Conservation (phyloP, 2,113 vertebrate species). For the Tachysurus vachellii region DNA sequence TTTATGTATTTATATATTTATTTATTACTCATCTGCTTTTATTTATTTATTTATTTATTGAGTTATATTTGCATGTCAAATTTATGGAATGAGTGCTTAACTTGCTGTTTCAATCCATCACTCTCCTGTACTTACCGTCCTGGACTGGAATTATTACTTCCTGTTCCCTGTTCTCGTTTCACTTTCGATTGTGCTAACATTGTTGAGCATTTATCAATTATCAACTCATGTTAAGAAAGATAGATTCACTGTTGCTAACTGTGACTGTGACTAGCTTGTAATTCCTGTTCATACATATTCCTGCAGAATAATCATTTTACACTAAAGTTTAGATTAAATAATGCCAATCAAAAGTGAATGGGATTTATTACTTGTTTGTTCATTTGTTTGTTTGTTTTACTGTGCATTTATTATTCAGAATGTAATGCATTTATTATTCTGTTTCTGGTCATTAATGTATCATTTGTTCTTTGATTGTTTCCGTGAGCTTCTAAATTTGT, state of each 20-base stretch:
- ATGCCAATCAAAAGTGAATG: background rate
- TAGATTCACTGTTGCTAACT: background rate
- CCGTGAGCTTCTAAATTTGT: slow-evolving; percentile 8
- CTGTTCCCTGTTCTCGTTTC: background rate
- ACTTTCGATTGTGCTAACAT: background rate
- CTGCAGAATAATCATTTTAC: background rate
- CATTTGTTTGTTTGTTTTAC: background rate
- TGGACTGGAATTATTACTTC: background rate
- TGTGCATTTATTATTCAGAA: background rate
- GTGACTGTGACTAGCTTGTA: background rate
- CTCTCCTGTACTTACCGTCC: background rate
- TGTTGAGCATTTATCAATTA: background rate
- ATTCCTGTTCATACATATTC: background rate
- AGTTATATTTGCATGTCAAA: background rate
- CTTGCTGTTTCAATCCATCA: background rate
- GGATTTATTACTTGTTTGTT: background rate
- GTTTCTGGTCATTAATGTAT: background rate
- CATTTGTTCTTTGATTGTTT: background rate
- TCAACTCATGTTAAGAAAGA: background rate
- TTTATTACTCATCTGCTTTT: too few species aligned
- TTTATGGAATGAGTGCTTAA: background rate
- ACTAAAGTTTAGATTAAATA: background rate
- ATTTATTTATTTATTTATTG: slow-evolving; percentile 7
- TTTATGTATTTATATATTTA: background rate
- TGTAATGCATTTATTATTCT: background rate